Base-by-base conservation (phyloP, 2,888 invertebrate genomes). In the Galerucella nymphaeae region DNA sequence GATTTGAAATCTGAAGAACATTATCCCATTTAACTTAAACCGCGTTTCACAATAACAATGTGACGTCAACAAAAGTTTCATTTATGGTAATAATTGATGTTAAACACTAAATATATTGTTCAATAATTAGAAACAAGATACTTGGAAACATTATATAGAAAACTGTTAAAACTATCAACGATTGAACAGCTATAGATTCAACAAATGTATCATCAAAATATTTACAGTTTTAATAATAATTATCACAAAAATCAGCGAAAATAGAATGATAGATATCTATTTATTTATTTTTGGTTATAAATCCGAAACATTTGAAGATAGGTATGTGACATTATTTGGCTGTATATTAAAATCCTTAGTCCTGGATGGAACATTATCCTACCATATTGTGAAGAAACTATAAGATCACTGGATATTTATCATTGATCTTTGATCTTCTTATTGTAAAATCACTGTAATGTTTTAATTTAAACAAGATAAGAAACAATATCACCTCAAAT, bases 391-490 rank as follows among this genome's bases (percentile, higher is more conserved):
- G 30, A 38, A 38, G 30, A 38, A 38, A 38, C 9, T 38, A 8
- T 10, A 3, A 1, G 2, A 16, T 11, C 10, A 20, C 16, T 55
- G 20, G 55, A 11, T 20, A 55, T 57, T 41, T 67, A 67, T 67
- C 58, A 59, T 20, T 55, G 66, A 67, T 23, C 66, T 67, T 67
- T 59, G 58, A 16, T 45, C 45, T 13, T 23, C 16, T 48, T 45
- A 67, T 57, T 57, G n/a, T 30, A 57, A 55, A 66, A 66, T 57
- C 57, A 30, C 11, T 38, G 16, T 41, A 42, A 41, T 57, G 20
- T 55, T 53, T 48, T 55, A 16, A 23, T 38, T 55, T 11, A 38
- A 30, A 11, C 53, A 45, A 63, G 14, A 20, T 16, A 66, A 66
- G 50, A 38, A 16, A 38, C 14, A 55, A 53, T 53, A 14, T 14